Evolutionary conservation across 2,888 invertebrate genomes (phyloP), one percentile per base, ranked within the genome.

Genomic region (Hipparchia semele): DNA sequence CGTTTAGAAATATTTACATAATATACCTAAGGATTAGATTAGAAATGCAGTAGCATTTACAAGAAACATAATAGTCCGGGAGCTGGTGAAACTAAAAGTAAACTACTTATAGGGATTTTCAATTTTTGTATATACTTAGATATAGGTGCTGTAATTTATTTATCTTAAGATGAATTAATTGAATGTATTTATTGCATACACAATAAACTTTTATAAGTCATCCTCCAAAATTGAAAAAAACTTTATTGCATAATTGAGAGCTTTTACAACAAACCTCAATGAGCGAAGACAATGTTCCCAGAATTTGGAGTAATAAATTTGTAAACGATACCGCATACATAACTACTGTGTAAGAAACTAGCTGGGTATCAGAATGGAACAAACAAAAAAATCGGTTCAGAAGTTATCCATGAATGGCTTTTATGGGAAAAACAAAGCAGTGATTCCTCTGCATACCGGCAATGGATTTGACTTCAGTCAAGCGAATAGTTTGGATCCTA

Each of bases 301-400:
- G 93, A 92, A 92, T 83, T 85, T 81, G 79, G 80, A 81, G 82
- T 86, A 88, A 88, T 92, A 92, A 93, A 92, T 89, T 87, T 92
- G 91, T 93, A 92, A 91, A 89, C 86, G 88, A 86, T 88, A 88
- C 90, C 90, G 88, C 90, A 89, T 87, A 90, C 90, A 89, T 87
- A 90, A 93, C 93, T 93, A 89, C 93, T 93, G 93, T 91, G 82
- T 82, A 78, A 81, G 82, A 81, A 80, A 83, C 87, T 85, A 85
- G 84, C 79, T 51, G 53, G n/a, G 60, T 67, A 75, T 71, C 70
- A 70, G 51, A 61, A 58, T 51, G 13, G 51, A 45, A 8, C 23
- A 46, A 45, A 46, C 49, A 64, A 60, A 54, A 60, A 58, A 69
- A 46, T 39, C 23, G 45, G 45, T 2, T 33, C 9, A 54, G 9